Base-by-base conservation (phyloP, 2,797 vertebrate species). In the Halcyon smyrnensis region DNA sequence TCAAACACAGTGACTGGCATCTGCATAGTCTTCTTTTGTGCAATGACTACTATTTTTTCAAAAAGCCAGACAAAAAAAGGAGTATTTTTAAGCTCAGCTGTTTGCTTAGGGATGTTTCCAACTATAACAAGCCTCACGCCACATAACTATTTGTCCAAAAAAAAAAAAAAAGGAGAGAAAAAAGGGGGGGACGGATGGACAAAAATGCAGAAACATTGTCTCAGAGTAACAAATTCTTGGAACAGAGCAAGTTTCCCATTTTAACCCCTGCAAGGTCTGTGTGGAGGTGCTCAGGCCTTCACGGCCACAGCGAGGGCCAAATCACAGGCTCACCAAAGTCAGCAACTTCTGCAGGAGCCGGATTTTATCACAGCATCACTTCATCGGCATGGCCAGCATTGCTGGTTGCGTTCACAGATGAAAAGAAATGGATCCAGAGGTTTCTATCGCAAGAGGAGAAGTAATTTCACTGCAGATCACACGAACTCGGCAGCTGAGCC, bases 61-160 rank as follows among this genome's bases (percentile, higher is more conserved):
- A 68, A 93, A 93, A 73, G 79, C 82, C 54, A 96, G 91, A 93
- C 74, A 84, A 92, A 98, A 97, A 94, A 89, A 80, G 16, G 59
- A 79, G 54, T 94, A 97, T 97, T 98, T 97, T 98, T 97, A 96
- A 98, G 94, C 74, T 96, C 89, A 93, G 91, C 91, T 98, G 93
- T 98, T 98, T 98, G 91, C 90, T 96, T 97, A 97, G 97, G 96
- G 96, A 95, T 89, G 36, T 41, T 94, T 98, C 98, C 98, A 98
- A 97, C 83, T 84, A 96, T 89, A 98, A 97, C 90, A 97, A 95
- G 87, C 77, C 81, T 97, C 91, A 83, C 97, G 94, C 95, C 97
- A 95, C 96, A 92, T 97, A 97, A 97, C 91, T 96, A 88, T 97
- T 96, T 82, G 92, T 97, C 97, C 86, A 46, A 97, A 23, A 77